Conservation (phyloP, 1,140 invertebrate genomes). For the Drosophila sp. region DNA sequence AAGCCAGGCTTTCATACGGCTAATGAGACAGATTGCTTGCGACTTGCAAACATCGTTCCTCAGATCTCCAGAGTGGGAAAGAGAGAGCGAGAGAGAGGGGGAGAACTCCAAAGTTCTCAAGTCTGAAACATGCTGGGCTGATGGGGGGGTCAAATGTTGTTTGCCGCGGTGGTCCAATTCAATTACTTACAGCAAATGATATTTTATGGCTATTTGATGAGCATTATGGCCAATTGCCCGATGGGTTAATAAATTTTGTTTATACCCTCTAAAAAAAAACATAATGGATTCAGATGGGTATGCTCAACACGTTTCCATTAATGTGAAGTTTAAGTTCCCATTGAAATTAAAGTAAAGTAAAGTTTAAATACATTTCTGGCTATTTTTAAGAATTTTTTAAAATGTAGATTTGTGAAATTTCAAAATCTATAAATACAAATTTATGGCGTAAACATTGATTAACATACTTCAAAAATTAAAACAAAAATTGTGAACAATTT, state of each 20-base stretch:
- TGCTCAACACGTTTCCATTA: not conserved
- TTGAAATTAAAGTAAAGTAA: no score
- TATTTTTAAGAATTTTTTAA: no score
- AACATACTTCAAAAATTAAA: no score
- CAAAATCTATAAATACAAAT: no score
- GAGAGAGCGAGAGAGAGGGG: constrained; percentile 8
- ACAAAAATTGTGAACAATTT: no score
- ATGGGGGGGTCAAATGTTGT: constrained; percentile 41
- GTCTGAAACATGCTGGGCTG: not conserved
- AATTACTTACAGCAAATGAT: constrained; percentile 67
- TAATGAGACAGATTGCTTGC: constrained; percentile 74
- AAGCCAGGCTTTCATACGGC: constrained; percentile 56
- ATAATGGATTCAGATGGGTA: not conserved
- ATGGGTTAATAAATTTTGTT: constrained; percentile 62
- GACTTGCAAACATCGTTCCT: not conserved
- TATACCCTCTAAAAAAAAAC: not conserved
- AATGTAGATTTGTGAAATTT: no score
- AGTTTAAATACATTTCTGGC: no score
- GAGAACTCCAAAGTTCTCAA: not conserved
- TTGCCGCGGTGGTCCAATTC: constrained; percentile 33
- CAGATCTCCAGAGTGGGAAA: not conserved
- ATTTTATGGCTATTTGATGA: constrained; percentile 79
- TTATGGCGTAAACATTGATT: no score
- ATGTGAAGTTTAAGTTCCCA: no score
- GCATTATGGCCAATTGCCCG: constrained; percentile 62